Conservation (phyloP, 2,888 invertebrate species). For the Pediacus dermestoides region DNA sequence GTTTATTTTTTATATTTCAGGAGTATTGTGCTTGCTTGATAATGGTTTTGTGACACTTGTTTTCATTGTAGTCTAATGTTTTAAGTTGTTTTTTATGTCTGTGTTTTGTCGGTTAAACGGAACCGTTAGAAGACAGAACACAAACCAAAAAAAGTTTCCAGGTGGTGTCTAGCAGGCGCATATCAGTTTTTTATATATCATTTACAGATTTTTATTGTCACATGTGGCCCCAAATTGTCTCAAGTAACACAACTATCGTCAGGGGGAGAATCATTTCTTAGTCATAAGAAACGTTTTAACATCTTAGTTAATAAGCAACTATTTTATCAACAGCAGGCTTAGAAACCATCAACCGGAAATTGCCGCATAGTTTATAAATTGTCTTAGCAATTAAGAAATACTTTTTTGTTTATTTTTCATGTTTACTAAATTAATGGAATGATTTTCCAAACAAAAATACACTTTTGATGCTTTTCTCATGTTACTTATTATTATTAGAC, state of each 20-base stretch:
- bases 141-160: conserved; percentile 26
- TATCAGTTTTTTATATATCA: conserved; percentile 43
- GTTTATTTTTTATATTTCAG: conserved; percentile 31
- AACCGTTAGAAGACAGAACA: too few relatives aligned
- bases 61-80: conserved; percentile 29
- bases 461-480: conserved; percentile 1
- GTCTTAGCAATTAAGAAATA: too few relatives aligned
- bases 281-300: conserved; percentile 31
- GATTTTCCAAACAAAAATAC: background rate
- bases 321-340: conserved; percentile 18
- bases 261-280: conserved; percentile 31
- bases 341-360: too few relatives aligned
- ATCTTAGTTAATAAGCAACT: conserved; percentile 31
- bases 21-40: conserved; percentile 21
- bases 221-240: conserved; percentile 26
- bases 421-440: too few relatives aligned
- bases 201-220: conserved; percentile 45
- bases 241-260: conserved; percentile 13
- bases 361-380: too few relatives aligned
- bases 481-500: conserved; percentile 4
- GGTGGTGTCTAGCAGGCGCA: conserved; percentile 38
- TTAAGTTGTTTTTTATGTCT: background rate
- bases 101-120: too few relatives aligned
- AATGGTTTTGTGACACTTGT: conserved; percentile 26
- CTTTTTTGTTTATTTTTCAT: too few relatives aligned